Base-by-base conservation (phyloP, 2,888 invertebrate species). In the Drosophila tanythrix region DNA sequence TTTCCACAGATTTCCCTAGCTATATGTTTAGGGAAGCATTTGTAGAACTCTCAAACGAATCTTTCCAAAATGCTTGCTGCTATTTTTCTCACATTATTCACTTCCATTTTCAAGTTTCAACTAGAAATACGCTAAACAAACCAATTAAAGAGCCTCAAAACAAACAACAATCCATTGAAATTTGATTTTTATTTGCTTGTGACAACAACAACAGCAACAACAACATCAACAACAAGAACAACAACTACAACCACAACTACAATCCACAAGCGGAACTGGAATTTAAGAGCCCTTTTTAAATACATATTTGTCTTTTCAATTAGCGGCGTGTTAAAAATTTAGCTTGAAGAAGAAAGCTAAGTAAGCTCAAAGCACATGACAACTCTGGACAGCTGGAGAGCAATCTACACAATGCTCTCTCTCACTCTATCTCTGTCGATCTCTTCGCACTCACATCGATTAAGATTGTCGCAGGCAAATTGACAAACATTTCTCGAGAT, bases 231-330 rank as follows among this genome's bases (percentile, higher is more conserved):
- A 57, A 65, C 57, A 55, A 58, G 59, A 53, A 63, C 53, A 63
- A 53, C 64, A 58, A 50, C 57, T 55, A 43, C 35, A 40, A 38
- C 33, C 4, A 50, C 58, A 67, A 43, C 56, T 40, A 21, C 55
- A 65, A 31, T 8, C 15, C 11, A 25, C 63, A 51, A 74, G 58
- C 83, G 83, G 81, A 82, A 83, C 83, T 76, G 67, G 52, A 77
- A 52, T 65, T 70, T 64, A 61, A 64, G 59, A 66, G 43, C 74
- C 68, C 77, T 48, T 38, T 66, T 68, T 66, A 75, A 85, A 83
- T 85, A 74, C 79, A 88, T 89, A 89, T 89, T 90, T 89, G 77
- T 73, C 72, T 50, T 62, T 80, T 74, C 90, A 89, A 89, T 89
- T 89, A 89, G 90, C 88, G 88, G 64, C 67, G 74, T 77, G 88